Percentiles rank a stretch among this genome's conserved stretches.
phyloP scores from a whole-genome alignment of 1,140 invertebrate genomes.

The Pomacea maculata region DNA sequence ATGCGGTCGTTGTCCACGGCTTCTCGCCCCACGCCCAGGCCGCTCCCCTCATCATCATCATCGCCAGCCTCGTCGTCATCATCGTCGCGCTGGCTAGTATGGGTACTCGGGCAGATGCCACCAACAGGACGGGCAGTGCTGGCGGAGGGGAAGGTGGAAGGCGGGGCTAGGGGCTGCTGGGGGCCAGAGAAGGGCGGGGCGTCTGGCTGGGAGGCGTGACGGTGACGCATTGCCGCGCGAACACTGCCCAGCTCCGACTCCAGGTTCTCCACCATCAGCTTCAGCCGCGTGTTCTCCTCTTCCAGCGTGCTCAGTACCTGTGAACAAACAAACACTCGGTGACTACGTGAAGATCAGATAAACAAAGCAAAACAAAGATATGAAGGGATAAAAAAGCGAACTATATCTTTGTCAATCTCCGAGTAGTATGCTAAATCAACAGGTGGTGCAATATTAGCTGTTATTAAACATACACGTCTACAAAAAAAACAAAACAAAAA shows the following conservation, averaged over 20 bases:
- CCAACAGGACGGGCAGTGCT: not conserved
- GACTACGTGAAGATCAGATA: not conserved
- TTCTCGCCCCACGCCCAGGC: not conserved
- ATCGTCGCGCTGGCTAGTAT: not conserved
- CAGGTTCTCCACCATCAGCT: conserved; percentile 24
- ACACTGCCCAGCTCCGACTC: conserved; percentile 29
- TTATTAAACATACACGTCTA: no score
- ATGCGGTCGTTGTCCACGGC: not conserved
- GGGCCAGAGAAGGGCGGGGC: not conserved
- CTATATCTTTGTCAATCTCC: not conserved
- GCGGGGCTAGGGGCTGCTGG: not conserved
- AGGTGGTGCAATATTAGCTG: no score
- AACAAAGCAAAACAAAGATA: not conserved
- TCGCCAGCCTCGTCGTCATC: not conserved
- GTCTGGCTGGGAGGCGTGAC: not conserved
- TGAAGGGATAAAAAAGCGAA: not conserved
- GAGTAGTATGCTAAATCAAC: conserved; percentile 16
- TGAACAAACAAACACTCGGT: not conserved
- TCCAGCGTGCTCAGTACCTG: conserved; percentile 34
- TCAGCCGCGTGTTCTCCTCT: conserved; percentile 31
- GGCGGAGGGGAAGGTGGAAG: not conserved
- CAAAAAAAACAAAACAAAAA: no score
- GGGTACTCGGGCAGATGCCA: not conserved
- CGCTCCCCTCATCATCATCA: not conserved
- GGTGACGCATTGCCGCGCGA: conserved; percentile 7